phyloP scores from a whole-genome alignment of 2,888 invertebrate genomes.

The Cephalotes varians region DNA sequence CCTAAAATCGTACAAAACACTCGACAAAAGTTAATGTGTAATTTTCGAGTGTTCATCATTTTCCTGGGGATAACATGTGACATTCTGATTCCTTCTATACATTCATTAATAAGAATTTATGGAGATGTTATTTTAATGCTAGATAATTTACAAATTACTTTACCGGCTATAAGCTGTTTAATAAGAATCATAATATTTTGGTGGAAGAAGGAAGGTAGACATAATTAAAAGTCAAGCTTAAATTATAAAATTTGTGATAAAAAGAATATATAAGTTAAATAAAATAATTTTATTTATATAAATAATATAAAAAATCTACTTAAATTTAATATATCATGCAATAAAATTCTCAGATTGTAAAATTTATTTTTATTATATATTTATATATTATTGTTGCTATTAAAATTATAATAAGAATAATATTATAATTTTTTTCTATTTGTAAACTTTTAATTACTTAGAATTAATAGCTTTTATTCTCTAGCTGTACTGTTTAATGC shows the following conservation, averaged over 20 bases:
- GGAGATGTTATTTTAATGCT: slow-evolving; percentile 19
- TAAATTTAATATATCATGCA: no score
- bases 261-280: no score
- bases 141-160: slow-evolving; percentile 48
- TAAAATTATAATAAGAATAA: no score
- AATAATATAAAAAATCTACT: no score
- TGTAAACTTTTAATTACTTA: background rate
- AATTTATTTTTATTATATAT: no score
- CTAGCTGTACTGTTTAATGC: no score
- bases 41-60: background rate
- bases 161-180: slow-evolving; percentile 9
- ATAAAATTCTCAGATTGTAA: no score
- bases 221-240: no score
- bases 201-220: slow-evolving; percentile 53
- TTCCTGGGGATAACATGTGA: background rate
- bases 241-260: no score
- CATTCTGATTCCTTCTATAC: slow-evolving; percentile 17
- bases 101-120: slow-evolving; percentile 5
- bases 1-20: background rate
- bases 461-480: background rate
- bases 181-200: slow-evolving; percentile 41
- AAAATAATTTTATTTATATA: no score
- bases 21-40: background rate
- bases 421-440: background rate
- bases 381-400: no score